Base-by-base conservation (phyloP, 2,113 vertebrate genomes). In the Tupaia tana region DNA sequence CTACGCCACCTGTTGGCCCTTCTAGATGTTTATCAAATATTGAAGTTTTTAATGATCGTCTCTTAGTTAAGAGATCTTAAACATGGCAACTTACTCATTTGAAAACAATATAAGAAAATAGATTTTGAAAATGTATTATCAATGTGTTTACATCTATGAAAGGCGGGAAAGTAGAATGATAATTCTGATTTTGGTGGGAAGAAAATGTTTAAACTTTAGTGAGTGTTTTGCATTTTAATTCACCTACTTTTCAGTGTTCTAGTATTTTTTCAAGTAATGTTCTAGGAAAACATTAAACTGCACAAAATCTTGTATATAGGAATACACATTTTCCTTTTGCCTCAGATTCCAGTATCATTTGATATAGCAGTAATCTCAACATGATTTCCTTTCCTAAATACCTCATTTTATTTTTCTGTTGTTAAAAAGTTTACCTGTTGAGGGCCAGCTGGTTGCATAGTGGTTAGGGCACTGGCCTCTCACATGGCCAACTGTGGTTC, bases 171-270 rank as follows among this genome's bases (percentile, higher is more conserved):
- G 22, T 89, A 59, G 85, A 85, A 70, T 31, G 54, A 71, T 86
- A 70, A 73, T 80, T 85, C 74, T 91, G 63, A n/a, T 29, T 79
- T 95, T 15, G 0, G 14, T 56, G 58, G 58, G n/a, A 61, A 82
- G 81, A 59, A 81, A 95, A 16, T 87, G 22, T 81, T 91, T 77
- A 54, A 84, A 78, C 58, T 82, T 91, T 52, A 90, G 54, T n/a
- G 59, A 89, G 27, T 83, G 0, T 58, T 54, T 9, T 87, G 34
- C 75, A 27, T 79, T 93, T 95, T 54, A 75, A 1, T 75, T 81
- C 9, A 90, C 7, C 10, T 29, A 24, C 82, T 96, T 94, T 83
- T 52, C 43, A 82, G 16, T 69, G 75, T 77, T 92, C 59, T 34
- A 24, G 2, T 54, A 56, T 15, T 75, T 88, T 95, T 88, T 71